These are phyloP conservation scores for Porites australiensis DNA, from an alignment of 64 coral and sea anemone species.

Conservation along the genomic window DNA sequence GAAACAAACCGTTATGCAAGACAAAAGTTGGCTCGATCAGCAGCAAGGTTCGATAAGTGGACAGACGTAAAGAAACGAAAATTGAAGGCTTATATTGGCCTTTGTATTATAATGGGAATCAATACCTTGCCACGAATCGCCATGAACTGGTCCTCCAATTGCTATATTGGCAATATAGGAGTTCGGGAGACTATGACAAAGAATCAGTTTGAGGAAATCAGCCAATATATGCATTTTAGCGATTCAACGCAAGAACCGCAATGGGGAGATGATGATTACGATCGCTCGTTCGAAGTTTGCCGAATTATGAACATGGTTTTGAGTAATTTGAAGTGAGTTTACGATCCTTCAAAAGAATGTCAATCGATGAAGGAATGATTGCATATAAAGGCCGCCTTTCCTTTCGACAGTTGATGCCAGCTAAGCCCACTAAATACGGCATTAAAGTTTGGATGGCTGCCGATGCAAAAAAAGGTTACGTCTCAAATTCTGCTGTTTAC, in stretches of 20 bases:
- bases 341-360: not conserved
- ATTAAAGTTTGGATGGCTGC: slow-evolving; percentile 56
- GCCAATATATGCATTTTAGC: not conserved
- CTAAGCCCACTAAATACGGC: slow-evolving; percentile 57
- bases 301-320: not conserved
- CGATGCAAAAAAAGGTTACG: not conserved
- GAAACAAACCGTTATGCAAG: too few relatives aligned
- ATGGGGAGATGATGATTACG: not conserved
- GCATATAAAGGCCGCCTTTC: not conserved
- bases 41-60: too few relatives aligned
- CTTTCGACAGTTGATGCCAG: slow-evolving; percentile 59
- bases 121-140: not conserved
- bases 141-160: not conserved
- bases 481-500: not conserved
- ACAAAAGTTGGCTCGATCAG: too few relatives aligned
- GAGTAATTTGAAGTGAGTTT: not conserved
- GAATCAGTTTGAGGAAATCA: not conserved
- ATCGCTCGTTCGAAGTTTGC: not conserved
- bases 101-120: not conserved
- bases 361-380: not conserved
- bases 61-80: not conserved
- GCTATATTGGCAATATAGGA: not conserved
- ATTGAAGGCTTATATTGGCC: not conserved
- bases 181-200: not conserved
- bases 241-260: not conserved